phyloP scores from a whole-genome alignment of 2,888 invertebrate species.

The Trissonchulus sp. region DNA sequence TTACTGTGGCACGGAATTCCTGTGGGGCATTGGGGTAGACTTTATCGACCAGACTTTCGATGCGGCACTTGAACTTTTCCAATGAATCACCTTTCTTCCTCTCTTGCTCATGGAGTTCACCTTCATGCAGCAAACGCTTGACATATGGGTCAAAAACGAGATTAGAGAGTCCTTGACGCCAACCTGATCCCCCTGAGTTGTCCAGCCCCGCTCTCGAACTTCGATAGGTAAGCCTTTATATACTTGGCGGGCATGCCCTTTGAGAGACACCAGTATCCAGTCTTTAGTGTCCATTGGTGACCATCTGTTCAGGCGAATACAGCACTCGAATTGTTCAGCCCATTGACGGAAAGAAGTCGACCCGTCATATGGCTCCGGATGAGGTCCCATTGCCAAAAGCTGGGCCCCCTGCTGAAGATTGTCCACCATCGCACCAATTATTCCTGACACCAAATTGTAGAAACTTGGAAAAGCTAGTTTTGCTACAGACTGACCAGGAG shows the following conservation, averaged over 20 bases:
- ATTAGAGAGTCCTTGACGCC: not conserved
- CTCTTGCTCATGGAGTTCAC: not conserved
- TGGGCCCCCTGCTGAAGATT: not conserved
- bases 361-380: not conserved
- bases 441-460: not conserved
- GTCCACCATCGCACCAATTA: not conserved
- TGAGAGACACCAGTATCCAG: not conserved
- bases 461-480: not conserved
- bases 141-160: not conserved
- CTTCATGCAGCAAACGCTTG: not conserved
- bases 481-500: too few relatives aligned
- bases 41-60: not conserved
- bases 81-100: not conserved
- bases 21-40: not conserved
- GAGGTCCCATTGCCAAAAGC: not conserved
- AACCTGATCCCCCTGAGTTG: not conserved
- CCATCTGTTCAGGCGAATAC: not conserved
- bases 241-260: slow-evolving; percentile 3
- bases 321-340: not conserved
- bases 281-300: not conserved
- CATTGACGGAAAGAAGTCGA: not conserved
- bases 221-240: not conserved
- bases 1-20: not conserved
- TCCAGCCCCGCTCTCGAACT: not conserved
- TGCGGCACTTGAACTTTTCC: not conserved